A percentile compares a stretch with the other conserved stretches of the same genome.
phyloP scores from a whole-genome alignment of 2,113 vertebrate genomes.

The Ovis canadensis region DNA sequence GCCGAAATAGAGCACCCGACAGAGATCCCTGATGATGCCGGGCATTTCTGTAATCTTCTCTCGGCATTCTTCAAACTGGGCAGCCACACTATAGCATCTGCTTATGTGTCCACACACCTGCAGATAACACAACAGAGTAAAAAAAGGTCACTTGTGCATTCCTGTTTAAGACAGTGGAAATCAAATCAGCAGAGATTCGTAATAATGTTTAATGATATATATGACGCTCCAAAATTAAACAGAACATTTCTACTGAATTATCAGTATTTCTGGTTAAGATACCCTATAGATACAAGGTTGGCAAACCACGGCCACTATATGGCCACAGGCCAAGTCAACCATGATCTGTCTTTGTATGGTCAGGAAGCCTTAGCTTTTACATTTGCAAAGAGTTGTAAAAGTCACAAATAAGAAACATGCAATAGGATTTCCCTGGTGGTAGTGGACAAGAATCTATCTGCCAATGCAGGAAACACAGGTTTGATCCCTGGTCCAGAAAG shows the following conservation, averaged over 20 bases:
- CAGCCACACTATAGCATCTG: conserved; percentile 95
- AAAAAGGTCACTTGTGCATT: background rate
- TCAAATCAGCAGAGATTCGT: background rate
- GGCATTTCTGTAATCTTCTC: conserved; percentile 98
- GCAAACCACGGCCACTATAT: background rate
- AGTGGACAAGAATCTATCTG: background rate
- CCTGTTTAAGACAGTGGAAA: background rate
- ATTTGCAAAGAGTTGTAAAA: background rate
- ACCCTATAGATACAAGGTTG: background rate
- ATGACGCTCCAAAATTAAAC: background rate
- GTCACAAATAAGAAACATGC: background rate
- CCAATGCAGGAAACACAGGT: background rate
- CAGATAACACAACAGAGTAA: background rate
- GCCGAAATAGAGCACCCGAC: conserved; percentile 93
- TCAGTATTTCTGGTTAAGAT: background rate
- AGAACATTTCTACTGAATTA: background rate
- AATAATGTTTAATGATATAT: background rate
- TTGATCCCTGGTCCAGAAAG: background rate
- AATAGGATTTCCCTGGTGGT: background rate
- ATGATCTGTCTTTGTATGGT: background rate
- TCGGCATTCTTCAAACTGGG: conserved; percentile 98
- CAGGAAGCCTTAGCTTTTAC: background rate
- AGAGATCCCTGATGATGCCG: conserved; percentile 94
- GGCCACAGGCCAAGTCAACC: background rate
- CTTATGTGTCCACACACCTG: conserved; percentile 97